Percentiles rank a stretch among this genome's conserved stretches.
Conservation (phyloP, 2,113 vertebrate species). For the Myotis yumanensis region DNA sequence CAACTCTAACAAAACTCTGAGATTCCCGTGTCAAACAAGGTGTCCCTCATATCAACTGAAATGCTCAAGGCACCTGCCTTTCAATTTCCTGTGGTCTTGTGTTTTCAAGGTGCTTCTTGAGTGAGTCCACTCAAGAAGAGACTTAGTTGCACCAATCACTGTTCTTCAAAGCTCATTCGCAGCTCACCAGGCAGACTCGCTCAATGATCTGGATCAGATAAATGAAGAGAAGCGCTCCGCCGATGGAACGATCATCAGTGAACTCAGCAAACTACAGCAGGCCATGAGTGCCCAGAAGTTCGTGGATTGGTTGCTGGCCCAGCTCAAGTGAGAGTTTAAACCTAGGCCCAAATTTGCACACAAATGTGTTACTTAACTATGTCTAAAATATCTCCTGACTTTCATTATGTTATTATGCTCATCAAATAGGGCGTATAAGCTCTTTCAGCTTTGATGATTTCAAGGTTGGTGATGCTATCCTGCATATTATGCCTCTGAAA, state of each 20-base stretch:
- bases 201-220: slow-evolving; percentile 85
- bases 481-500: background rate
- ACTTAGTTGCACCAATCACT: background rate
- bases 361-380: background rate
- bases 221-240: slow-evolving; percentile 94
- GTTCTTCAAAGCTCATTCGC: slow-evolving; percentile 83
- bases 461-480: background rate
- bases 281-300: too few relatives aligned
- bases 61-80: too few relatives aligned
- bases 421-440: background rate
- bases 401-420: background rate
- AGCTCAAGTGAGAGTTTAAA: slow-evolving; percentile 86
- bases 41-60: too few relatives aligned
- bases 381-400: background rate
- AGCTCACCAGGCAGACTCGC: slow-evolving; percentile 85
- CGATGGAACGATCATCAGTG: background rate
- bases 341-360: background rate
- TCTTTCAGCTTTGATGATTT: background rate
- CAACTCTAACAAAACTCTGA: too few relatives aligned
- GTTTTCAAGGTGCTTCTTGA: too few relatives aligned
- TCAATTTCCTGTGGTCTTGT: too few relatives aligned
- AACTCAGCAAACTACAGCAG: too few relatives aligned
- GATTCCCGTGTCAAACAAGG: too few relatives aligned
- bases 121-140: too few relatives aligned
- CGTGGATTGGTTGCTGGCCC: too few relatives aligned